Evolutionary conservation across 2,888 invertebrate genomes (phyloP).

Genomic region (Andricus quercusramuli): DNA sequence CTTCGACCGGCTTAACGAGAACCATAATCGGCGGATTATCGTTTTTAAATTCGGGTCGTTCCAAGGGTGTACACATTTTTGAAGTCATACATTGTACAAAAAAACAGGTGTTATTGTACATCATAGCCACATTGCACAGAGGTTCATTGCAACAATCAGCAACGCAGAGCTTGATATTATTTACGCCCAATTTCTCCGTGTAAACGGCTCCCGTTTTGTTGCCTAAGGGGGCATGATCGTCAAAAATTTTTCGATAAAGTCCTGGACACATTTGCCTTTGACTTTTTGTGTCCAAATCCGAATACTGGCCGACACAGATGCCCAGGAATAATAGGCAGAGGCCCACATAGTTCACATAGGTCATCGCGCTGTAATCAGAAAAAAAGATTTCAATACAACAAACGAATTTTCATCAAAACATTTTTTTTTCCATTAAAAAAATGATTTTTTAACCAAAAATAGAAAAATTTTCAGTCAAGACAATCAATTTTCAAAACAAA

Average conservation of each 20-base stretch:
- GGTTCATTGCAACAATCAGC: constrained; percentile 84
- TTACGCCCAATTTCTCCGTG: constrained; percentile 77
- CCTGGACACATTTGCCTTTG: constrained; percentile 80
- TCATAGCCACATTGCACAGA: constrained; percentile 89
- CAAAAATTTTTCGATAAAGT: constrained; percentile 81
- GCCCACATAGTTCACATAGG: constrained; percentile 57
- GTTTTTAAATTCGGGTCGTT: constrained; percentile 81
- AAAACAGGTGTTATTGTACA: constrained; percentile 87
- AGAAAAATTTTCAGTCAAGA: too few species aligned
- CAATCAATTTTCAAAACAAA: too few species aligned
- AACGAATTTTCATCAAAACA: too few species aligned
- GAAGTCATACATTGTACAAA: constrained; percentile 87
- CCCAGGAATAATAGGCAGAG: constrained; percentile 65
- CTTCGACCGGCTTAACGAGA: constrained; percentile 85
- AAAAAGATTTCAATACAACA: too few species aligned
- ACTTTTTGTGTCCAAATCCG: constrained; percentile 65
- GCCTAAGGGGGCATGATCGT: constrained; percentile 81
- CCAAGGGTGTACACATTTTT: constrained; percentile 86
- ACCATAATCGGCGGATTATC: constrained; percentile 87
- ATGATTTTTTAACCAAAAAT: too few species aligned
- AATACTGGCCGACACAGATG: constrained; percentile 63
- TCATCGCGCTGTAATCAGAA: constrained; percentile 61
- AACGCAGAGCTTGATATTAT: constrained; percentile 83
- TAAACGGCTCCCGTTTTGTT: constrained; percentile 79
- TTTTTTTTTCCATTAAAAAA: too few species aligned